phyloP scores from a whole-genome alignment of 2,113 vertebrate genomes.

The Dermatemys mawii region DNA sequence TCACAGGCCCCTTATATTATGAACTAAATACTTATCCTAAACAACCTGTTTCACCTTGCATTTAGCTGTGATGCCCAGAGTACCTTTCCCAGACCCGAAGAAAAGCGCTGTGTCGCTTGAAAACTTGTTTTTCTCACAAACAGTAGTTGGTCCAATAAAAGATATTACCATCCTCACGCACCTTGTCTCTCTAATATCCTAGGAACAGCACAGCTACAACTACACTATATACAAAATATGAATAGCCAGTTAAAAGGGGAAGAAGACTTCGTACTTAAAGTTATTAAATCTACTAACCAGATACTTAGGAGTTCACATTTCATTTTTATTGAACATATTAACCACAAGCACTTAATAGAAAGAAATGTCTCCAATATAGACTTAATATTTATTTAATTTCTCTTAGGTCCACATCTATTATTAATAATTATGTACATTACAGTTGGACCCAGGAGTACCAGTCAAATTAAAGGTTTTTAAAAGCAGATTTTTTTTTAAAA shows the following conservation, averaged over 20 bases:
- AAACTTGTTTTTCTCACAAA: too few species aligned
- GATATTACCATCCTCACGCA: too few species aligned
- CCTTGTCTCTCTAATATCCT: too few species aligned
- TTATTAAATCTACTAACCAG: rapidly evolving
- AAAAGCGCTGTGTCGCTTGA: too few species aligned
- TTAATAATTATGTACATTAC: not conserved
- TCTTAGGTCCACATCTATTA: not conserved
- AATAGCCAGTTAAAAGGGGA: not conserved
- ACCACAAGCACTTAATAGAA: not conserved
- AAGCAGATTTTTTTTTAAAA: not conserved
- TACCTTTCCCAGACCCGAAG: too few species aligned
- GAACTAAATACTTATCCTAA: not conserved
- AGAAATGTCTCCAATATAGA: not conserved
- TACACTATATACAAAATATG: not conserved
- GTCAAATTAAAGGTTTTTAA: not conserved
- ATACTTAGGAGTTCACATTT: not conserved
- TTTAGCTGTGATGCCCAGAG: not conserved
- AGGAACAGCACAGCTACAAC: not conserved
- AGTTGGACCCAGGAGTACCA: not conserved
- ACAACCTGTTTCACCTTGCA: not conserved
- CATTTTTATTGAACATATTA: not conserved
- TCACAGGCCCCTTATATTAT: not conserved
- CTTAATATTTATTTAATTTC: not conserved
- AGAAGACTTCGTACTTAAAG: not conserved
- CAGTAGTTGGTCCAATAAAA: too few species aligned